Base-by-base conservation (phyloP, 2,797 vertebrate genomes). In the Epinephelus malabaricus region DNA sequence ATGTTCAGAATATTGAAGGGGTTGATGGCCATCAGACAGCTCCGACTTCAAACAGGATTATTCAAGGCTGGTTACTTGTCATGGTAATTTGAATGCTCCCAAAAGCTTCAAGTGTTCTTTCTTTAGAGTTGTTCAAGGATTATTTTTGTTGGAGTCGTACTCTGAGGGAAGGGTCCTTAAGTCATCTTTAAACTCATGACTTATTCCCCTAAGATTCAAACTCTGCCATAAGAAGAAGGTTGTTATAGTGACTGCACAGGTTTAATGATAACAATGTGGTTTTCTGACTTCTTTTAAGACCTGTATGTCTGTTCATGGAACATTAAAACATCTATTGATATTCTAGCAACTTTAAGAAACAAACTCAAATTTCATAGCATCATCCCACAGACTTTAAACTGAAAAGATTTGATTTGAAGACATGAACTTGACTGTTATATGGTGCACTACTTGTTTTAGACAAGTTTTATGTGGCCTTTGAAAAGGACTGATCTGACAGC, bases 1-100 rank as follows among this genome's bases (percentile, higher is more conserved):
- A 80, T 73, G 62, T 63, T 40, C 15, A 7, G 54, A 78, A 58
- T 69, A 45, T 53, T 64, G 83, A 76, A 54, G 62, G 25, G 72
- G 76, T 79, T 55, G 79, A 79, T 49, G 78, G 77, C 76, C 73
- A 60, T 79, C 82, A 84, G 15, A 11, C 81, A 62, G 73, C 82
- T 84, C 11, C 19, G 74, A 69, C 87, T 83, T 88, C 64, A 90
- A 80, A 86, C 63, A 56, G 43, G 78, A 78, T 83, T 45, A 73
- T 85, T 85, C 76, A 80, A 78, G 78, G 84, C 59, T 73, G 65
- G 61, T 50, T 79, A 53, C 76, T 75, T 85, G 81, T 86, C 84
- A 68, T 47, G 45, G 78, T 85, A 23, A 86, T 87, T 78, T 83
- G 8, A 67, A 50, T 62, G 50, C 54, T 66, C 51, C 4, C 2